Conservation (phyloP, 2,797 vertebrate species). For the Ispidina lecontei region DNA sequence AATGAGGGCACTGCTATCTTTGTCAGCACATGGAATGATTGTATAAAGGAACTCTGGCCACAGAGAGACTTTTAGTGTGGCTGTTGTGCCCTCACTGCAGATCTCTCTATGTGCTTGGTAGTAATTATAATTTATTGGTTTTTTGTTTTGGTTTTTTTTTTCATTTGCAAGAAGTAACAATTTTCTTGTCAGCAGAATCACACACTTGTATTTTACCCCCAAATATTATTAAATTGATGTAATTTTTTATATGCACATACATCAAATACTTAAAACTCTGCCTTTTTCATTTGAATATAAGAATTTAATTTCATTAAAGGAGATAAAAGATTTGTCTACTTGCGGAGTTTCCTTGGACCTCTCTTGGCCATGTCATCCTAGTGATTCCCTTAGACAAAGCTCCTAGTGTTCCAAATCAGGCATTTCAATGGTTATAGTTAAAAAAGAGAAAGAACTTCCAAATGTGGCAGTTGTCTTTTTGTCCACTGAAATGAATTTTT, state of each 20-base stretch:
- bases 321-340: background rate
- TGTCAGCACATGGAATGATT: background rate
- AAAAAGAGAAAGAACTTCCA: too few relatives aligned
- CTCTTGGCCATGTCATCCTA: background rate
- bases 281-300: background rate
- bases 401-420: background rate
- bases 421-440: too few relatives aligned
- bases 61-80: background rate
- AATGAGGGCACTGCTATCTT: background rate
- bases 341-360: background rate
- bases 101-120: background rate
- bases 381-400: background rate
- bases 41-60: background rate
- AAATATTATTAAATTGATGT: background rate
- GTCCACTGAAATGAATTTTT: too few relatives aligned
- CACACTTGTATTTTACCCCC: background rate
- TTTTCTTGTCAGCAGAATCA: background rate
- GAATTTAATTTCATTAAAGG: background rate
- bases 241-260: rapidly evolving
- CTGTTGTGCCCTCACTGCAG: background rate
- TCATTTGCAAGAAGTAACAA: background rate
- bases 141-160: background rate
- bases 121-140: background rate
- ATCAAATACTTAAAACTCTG: background rate
- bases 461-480: too few relatives aligned